Evolutionary conservation across 1,140 invertebrate species (phyloP).

Genomic region (Atta colombica): DNA sequence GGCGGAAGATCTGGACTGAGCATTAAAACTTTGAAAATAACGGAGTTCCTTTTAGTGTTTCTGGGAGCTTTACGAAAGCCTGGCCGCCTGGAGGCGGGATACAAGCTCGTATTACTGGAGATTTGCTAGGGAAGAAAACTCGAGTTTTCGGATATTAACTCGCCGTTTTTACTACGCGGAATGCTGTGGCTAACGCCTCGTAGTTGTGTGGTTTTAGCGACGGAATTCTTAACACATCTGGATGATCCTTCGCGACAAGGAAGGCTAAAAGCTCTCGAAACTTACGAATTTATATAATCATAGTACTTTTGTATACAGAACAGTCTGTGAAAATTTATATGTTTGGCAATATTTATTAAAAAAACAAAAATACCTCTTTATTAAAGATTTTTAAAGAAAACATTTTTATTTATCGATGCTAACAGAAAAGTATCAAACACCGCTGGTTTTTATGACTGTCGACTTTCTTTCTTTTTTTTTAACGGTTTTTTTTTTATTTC

Average conservation of each 20-base stretch:
- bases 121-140: constrained; percentile 51
- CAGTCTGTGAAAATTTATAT: neutral
- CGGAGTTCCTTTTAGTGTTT: constrained; percentile 62
- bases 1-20: constrained; percentile 29
- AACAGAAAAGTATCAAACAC: neutral
- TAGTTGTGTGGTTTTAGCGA: constrained; percentile 8
- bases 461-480: neutral
- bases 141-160: constrained; percentile 59
- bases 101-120: constrained; percentile 43
- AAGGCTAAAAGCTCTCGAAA: neutral
- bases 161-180: constrained; percentile 51
- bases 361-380: neutral
- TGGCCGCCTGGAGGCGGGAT: neutral
- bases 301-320: neutral
- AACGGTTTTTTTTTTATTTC: neutral
- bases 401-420: neutral
- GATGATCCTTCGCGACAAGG: neutral
- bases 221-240: constrained; percentile 39
- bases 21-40: constrained; percentile 65
- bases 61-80: constrained; percentile 44
- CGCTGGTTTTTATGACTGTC: neutral
- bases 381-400: neutral
- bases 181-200: constrained; percentile 29
- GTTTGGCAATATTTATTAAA: neutral
- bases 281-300: constrained; percentile 7